Conservation (phyloP, 2,113 vertebrate species). For the Seriola dumerili region DNA sequence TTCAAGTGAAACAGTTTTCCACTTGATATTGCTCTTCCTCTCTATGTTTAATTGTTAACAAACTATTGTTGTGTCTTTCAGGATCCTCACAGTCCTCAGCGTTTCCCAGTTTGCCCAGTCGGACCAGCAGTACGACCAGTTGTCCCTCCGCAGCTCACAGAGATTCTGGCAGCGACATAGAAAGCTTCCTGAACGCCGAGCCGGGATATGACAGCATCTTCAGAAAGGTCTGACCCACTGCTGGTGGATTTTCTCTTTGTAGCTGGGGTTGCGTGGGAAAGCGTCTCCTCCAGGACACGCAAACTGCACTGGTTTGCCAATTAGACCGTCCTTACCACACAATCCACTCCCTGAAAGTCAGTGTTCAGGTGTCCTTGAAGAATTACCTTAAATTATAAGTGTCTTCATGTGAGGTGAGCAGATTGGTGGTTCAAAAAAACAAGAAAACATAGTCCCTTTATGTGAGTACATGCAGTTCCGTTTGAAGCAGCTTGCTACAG, state of each 20-base stretch:
- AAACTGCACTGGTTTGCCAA: neutral
- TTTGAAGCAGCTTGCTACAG: neutral
- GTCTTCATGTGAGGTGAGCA: neutral
- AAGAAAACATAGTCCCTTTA: too few relatives aligned
- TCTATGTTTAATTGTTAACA: neutral
- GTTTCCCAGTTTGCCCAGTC: slow-evolving; percentile 55
- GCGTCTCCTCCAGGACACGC: neutral
- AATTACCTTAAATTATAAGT: neutral
- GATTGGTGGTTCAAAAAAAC: neutral
- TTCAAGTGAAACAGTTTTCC: neutral
- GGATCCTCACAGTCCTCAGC: slow-evolving; percentile 66
- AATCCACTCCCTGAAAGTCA: neutral
- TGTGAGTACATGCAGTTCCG: too few relatives aligned
- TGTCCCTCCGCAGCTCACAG: slow-evolving; percentile 69
- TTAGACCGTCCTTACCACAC: neutral
- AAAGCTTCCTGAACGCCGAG: slow-evolving; percentile 78
- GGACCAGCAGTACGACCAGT: slow-evolving; percentile 66
- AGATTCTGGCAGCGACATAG: slow-evolving; percentile 82
- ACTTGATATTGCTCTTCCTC: too few relatives aligned
- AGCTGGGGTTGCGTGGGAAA: neutral
- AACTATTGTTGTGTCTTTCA: slow-evolving; percentile 63
- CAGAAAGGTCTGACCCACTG: slow-evolving; percentile 74
- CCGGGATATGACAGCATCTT: slow-evolving; percentile 78
- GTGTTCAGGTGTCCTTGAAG: neutral
- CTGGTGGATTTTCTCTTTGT: neutral